Base-by-base conservation (phyloP, 2,113 vertebrate genomes). In the Scopus umbretta region DNA sequence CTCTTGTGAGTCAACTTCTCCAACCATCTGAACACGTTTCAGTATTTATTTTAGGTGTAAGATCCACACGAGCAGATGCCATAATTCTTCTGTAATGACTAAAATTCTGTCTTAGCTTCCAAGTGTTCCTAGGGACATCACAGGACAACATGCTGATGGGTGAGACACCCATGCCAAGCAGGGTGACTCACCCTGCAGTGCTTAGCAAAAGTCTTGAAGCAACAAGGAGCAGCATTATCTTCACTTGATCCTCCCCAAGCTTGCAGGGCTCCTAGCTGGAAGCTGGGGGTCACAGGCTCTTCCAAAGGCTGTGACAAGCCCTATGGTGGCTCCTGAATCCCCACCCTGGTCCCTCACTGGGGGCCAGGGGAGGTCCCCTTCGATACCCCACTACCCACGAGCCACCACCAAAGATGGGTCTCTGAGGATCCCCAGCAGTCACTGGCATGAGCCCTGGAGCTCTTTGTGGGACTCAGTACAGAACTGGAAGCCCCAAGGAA, bases 401-500 rank as follows among this genome's bases (percentile, higher is more conserved):
- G 26, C 49, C 38, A 22, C 40, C 20, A 2, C 2, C 17, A 26
- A 38, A 17, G 52, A 14, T 2, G 25, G 12, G 34, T 47, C 49
- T 36, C 82, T 23, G 26, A 38, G 55, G 12, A 29, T 10, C 74
- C 65, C 36, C 42, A 61, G 3, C 7, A 65, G 79, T 9, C 9
- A 1, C 65, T 73, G 81, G n/a, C 45, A 59, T 0, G 2, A 81
- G 29, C 40, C 55, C 67, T 18, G 58, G 30, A 29, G 61, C 4
- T 4, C 73, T 55, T n/a, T 1, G 3, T 10, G 19, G 50, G 65
- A 32, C 45, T 52, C 1, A 0, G 13, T 1, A 14, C 0, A 5
- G 79, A 79, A 32, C 61, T 3, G 4, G 19, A 12, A 73, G 59
- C 30, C 26, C 42, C 1, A 16, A 79, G 79, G 47, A 66, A 58